These are phyloP conservation scores for Mus pahari DNA, from an alignment of 2,113 vertebrate genomes.

Conservation along the genomic window DNA sequence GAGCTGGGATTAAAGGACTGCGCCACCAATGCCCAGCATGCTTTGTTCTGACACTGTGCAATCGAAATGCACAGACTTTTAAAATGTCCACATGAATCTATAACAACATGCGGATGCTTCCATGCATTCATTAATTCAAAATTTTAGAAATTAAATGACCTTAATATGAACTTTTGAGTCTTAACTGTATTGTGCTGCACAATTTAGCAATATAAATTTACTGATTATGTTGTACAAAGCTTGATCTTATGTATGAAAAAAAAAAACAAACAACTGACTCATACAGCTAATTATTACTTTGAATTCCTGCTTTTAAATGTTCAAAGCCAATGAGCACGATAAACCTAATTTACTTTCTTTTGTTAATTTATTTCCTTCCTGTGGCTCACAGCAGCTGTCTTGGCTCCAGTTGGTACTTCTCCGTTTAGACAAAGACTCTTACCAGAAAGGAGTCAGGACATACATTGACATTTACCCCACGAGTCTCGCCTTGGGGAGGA, in stretches of 20 bases:
- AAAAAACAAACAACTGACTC: not conserved
- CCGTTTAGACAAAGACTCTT: not conserved
- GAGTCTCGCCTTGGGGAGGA: not conserved
- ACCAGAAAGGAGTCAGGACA: not conserved
- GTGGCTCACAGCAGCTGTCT: slow-evolving; percentile 14
- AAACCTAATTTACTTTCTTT: slow-evolving; percentile 28
- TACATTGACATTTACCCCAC: not conserved
- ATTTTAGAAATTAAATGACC: not conserved
- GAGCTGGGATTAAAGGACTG: too few species aligned
- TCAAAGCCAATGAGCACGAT: slow-evolving; percentile 26
- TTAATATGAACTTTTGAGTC: slow-evolving; percentile 4
- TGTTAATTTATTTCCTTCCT: slow-evolving; percentile 11
- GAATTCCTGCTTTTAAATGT: slow-evolving; percentile 41
- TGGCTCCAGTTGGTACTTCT: not conserved
- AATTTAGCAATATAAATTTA: not conserved
- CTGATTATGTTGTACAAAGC: not conserved
- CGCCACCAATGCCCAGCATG: too few species aligned
- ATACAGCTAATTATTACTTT: not conserved
- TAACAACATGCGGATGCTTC: not conserved
- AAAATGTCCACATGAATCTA: not conserved
- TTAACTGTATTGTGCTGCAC: not conserved
- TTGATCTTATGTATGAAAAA: not conserved
- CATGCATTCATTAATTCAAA: not conserved
- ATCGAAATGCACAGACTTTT: slow-evolving; percentile 2
- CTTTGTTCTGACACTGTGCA: not conserved